Conservation (phyloP, 1,140 invertebrate genomes). For the Galendromus occidentalis region DNA sequence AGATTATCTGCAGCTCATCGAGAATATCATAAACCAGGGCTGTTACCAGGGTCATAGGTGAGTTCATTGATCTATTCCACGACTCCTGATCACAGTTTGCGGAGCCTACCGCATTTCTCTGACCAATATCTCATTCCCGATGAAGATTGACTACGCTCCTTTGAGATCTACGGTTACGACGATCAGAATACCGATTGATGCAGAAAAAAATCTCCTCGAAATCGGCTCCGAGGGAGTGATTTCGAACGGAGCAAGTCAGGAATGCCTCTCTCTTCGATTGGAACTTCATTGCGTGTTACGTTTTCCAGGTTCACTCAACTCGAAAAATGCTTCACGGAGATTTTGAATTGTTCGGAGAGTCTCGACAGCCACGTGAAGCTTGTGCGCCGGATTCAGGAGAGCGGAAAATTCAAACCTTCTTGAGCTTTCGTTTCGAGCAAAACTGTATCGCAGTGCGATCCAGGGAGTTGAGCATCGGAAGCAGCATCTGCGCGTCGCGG, state of each 20-base stretch:
- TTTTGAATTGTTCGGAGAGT: neutral
- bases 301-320: neutral
- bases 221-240: no score
- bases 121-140: neutral
- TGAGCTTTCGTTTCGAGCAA: neutral
- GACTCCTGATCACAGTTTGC: neutral
- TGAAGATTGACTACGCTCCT: neutral
- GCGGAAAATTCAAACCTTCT: neutral
- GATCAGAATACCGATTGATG: no score
- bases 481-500: no score
- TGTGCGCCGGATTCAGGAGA: neutral
- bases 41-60: slow-evolving; percentile 7
- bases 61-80: neutral
- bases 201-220: no score
- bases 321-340: neutral
- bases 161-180: neutral
- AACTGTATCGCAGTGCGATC: no score
- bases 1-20: slow-evolving; percentile 8
- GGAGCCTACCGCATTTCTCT: neutral
- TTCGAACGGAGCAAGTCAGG: no score
- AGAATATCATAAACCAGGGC: slow-evolving; percentile 10
- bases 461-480: no score
- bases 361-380: neutral
- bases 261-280: neutral
- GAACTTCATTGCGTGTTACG: neutral